Conservation (phyloP, 1,140 invertebrate species). For the Propsilocerus akamusi region DNA sequence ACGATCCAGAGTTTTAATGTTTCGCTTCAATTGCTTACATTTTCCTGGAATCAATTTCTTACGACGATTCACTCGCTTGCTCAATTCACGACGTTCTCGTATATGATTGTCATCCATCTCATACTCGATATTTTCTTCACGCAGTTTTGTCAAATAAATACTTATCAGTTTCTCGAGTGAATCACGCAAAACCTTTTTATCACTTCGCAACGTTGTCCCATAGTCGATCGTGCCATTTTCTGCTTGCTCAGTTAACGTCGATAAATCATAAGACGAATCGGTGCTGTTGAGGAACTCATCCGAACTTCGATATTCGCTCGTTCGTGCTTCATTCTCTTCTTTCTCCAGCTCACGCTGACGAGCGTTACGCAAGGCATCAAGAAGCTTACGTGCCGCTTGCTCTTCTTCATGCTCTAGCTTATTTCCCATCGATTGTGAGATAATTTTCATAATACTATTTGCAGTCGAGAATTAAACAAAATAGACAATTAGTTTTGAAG, state of each 20-base stretch:
- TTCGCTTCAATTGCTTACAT: background rate
- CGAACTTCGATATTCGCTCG: background rate
- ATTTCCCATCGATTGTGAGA: background rate
- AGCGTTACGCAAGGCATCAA: background rate
- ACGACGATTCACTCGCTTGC: background rate
- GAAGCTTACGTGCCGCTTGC: background rate
- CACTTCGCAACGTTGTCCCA: background rate
- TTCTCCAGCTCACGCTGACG: background rate
- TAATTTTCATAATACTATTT: conserved; percentile 4
- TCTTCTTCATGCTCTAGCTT: background rate
- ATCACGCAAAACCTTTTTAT: background rate
- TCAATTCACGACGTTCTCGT: background rate
- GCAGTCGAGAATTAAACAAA: background rate
- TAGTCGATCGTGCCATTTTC: background rate
- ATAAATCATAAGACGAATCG: background rate
- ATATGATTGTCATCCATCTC: background rate
- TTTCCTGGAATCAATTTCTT: background rate
- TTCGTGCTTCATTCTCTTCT: background rate
- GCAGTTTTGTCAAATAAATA: background rate
- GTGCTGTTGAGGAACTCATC: background rate
- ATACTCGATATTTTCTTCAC: background rate
- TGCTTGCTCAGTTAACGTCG: background rate
- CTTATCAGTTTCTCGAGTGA: background rate
- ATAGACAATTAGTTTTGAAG: background rate
- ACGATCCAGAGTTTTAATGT: background rate